Base-by-base conservation (phyloP, 1,140 invertebrate species). In the Gryon sp. region DNA sequence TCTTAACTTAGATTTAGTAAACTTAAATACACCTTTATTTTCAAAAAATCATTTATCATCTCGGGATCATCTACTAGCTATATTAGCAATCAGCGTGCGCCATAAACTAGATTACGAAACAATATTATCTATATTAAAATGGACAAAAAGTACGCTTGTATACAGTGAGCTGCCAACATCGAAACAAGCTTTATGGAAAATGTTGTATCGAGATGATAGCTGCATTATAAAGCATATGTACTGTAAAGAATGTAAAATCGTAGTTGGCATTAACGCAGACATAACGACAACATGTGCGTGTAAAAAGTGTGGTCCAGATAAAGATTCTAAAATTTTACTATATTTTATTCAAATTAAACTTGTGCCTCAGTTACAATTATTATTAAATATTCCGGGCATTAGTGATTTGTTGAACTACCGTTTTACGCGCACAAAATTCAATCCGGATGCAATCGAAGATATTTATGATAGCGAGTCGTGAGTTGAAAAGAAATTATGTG, bases 51-150 rank as follows among this genome's bases (percentile, higher is more conserved):
- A 55, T 4, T n/a, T 55, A 8, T 26, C 34, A 8, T 38, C 50
- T 4, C 38, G 16, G 26, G 50, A 55, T 26, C 34, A 40, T 26
- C 14, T 55, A 1, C 4, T 40, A n/a, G 32, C 50, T n/a, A 5
- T 55, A 1, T 16, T 55, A n/a, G 50, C 34, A 8, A 55, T 55
- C 6, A 55, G 50, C 26, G 6, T 55, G 11, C n/a, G 50, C 4
- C 28, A 40, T 18, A 26, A 20, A 0, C 12, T 55, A n/a, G 20
- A 38, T 40, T 55, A 55, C 18, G 50, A 55, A 28, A 16, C 32
- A 4, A 55, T 55, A 1, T 26, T 55, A 11, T 26, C 34, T n/a
- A 15, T 55, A 4, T 18, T 55, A 7, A 8, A 26, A 26, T 55
- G 50, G 50, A 8, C 2, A 1, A 55, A 55, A 55, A 2, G 9